Evolutionary conservation across 1,140 invertebrate species (phyloP).

Genomic region (Acarapis woodi): DNA sequence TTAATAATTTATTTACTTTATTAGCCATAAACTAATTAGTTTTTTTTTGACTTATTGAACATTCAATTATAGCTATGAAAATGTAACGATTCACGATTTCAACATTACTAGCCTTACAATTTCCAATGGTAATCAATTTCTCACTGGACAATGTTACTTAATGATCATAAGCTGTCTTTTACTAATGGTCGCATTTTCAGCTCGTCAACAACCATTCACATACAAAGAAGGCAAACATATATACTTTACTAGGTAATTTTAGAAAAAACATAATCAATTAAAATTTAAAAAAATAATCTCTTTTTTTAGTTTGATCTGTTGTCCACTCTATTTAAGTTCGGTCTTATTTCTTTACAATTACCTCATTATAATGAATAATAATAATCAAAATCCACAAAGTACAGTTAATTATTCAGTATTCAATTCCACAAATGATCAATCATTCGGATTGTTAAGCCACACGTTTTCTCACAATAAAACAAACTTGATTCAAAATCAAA

Average conservation of each 20-base stretch:
- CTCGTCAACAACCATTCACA: background rate
- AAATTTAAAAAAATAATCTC: too few species aligned
- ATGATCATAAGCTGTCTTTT: background rate
- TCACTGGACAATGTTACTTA: constrained; percentile 1
- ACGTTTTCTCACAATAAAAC: background rate
- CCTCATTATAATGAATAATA: background rate
- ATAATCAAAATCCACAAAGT: background rate
- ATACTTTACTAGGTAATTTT: too few species aligned
- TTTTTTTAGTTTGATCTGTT: background rate
- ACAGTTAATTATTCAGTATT: background rate
- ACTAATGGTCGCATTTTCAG: background rate
- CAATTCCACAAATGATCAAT: background rate
- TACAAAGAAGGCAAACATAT: constrained; percentile 3
- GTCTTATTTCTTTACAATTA: background rate
- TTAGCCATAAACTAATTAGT: too few species aligned
- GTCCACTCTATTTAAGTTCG: background rate
- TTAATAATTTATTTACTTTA: too few species aligned
- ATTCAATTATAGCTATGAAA: too few species aligned
- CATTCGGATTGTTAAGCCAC: background rate
- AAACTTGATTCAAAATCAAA: background rate
- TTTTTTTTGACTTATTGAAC: too few species aligned
- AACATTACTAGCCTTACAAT: too few species aligned
- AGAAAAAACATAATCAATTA: background rate
- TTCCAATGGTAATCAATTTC: background rate
- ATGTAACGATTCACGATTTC: too few species aligned